phyloP scores from a whole-genome alignment of 2,797 vertebrate species.

The Cephalopachus bancanus region DNA sequence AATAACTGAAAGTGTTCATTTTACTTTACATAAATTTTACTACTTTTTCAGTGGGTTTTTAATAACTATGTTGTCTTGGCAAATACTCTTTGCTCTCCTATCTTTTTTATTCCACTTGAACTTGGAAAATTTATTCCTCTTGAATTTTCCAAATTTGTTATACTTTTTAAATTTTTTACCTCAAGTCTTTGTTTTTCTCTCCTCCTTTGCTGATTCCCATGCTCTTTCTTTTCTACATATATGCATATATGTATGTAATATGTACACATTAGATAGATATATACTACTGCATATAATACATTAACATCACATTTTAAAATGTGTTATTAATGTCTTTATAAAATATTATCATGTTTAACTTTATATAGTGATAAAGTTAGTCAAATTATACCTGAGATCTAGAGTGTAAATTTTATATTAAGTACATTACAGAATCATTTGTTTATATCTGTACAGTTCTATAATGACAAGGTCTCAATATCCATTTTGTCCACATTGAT shows the following conservation, averaged over 20 bases:
- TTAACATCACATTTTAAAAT: neutral
- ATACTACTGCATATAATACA: neutral
- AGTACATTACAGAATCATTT: neutral
- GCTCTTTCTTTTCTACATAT: neutral
- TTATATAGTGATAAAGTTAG: conserved; percentile 2
- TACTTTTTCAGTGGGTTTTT: neutral
- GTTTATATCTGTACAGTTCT: neutral
- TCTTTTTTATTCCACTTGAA: conserved; percentile 2
- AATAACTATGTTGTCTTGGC: neutral
- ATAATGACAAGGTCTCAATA: neutral
- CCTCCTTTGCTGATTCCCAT: neutral
- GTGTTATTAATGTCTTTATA: neutral
- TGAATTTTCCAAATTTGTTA: neutral
- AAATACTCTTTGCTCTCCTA: neutral
- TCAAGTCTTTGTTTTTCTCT: neutral
- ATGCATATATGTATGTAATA: neutral
- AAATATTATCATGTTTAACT: neutral
- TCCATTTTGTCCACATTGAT: neutral
- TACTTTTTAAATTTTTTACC: neutral
- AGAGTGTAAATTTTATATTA: neutral
- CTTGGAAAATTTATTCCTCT: neutral
- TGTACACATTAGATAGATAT: neutral
- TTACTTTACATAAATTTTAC: neutral
- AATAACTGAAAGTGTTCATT: neutral
- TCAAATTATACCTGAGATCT: neutral